Base-by-base conservation (phyloP, 2,113 vertebrate species). In the Eleginops maclovinus region DNA sequence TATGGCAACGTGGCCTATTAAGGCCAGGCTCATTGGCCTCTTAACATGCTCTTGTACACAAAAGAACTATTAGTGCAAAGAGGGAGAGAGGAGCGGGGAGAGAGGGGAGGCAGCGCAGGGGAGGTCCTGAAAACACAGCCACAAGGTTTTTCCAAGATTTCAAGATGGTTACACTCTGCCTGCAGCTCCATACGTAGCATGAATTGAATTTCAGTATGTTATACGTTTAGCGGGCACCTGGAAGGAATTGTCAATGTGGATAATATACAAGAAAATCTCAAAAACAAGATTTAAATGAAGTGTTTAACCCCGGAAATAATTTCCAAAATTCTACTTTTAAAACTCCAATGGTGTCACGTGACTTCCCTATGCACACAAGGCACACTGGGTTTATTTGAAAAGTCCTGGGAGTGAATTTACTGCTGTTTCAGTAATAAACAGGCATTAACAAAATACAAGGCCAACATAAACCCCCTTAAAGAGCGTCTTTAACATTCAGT, bases 11-110 rank as follows among this genome's bases (percentile, higher is more conserved):
- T 82, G 84, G 93, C 89, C 94, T 93, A 93, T 93, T 94, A 93
- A 93, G 93, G 90, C 92, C 90, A 92, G 92, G 87, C 93, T 94
- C 93, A 91, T 92, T 94, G 93, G 94, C 91, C 95, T 94, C 94
- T 95, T 95, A 95, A 94, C 93, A 93, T 92, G 89, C 91, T 91
- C 93, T 93, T 85, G 84, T 88, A 91, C 91, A 95, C 95, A 95
- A 95, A 94, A 94, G 93, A 94, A 93, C 94, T 95, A 94, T 95
- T 95, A 95, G 94, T 87, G 89, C 90, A 92, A 92, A 93, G 92
- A 91, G 79, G 90, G 91, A 91, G 76, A 83, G 81, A 80, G 75
- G 77, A 82, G 85, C 89, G 63, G 56, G 63, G 56, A 78, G 81
- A 67, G 82, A 83, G 84, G 83, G 90, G 88, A 91, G 88, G 85